Conservation (phyloP, 2,797 vertebrate genomes). For the Coccyzus lansbergi region DNA sequence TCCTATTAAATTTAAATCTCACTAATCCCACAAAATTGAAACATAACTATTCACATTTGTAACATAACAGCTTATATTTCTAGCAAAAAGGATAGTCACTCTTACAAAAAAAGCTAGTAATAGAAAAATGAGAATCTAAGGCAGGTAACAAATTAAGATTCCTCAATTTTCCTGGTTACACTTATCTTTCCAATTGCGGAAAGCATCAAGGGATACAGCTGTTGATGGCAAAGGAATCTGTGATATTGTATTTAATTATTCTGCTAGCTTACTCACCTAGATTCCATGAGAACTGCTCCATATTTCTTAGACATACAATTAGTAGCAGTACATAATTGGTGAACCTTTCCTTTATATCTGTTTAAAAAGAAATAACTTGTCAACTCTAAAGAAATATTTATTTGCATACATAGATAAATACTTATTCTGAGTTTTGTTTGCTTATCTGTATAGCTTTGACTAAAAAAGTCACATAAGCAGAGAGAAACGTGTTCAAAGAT, state of each 20-base stretch:
- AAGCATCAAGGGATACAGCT: neutral
- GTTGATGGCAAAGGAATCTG: neutral
- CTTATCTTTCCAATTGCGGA: neutral
- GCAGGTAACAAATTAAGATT: neutral
- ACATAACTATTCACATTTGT: neutral
- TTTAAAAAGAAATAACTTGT: neutral
- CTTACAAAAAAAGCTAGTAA: neutral
- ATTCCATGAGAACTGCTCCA: conserved; percentile 99
- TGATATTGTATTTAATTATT: neutral
- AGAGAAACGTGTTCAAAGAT: neutral
- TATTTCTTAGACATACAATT: conserved; percentile 96
- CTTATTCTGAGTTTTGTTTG: neutral
- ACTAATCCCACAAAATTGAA: neutral
- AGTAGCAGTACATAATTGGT: conserved; percentile 93
- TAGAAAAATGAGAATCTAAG: neutral
- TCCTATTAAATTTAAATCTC: neutral
- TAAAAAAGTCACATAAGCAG: neutral
- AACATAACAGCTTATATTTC: neutral
- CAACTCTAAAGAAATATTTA: neutral
- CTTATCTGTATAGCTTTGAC: neutral
- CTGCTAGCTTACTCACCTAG: conserved; percentile 80
- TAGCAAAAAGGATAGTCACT: neutral
- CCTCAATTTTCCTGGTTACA: neutral
- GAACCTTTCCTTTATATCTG: conserved; percentile 98
- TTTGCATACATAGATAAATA: neutral